Percentiles rank a stretch among this genome's conserved stretches.
Evolutionary conservation across 2,888 invertebrate species (phyloP).

Genomic region (Portevinia maculata): DNA sequence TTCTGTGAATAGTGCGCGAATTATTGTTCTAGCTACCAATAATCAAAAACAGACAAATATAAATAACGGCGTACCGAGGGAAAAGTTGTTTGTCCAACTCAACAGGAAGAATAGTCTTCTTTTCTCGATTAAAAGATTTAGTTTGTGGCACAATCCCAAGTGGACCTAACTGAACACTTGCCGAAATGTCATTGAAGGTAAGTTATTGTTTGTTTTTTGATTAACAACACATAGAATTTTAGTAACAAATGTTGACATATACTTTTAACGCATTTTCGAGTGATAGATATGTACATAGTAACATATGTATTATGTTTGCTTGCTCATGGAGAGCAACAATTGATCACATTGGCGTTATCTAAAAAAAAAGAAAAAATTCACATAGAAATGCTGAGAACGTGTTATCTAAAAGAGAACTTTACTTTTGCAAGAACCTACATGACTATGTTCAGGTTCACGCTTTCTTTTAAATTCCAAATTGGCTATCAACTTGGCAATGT

Average conservation of each 20-base stretch:
- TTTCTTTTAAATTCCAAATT: not conserved
- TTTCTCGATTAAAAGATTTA: slow-evolving; percentile 3
- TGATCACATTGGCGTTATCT: slow-evolving; percentile 27
- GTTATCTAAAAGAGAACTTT: slow-evolving; percentile 36
- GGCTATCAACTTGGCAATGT: not conserved
- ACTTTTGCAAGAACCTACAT: slow-evolving; percentile 38
- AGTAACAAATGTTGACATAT: not conserved
- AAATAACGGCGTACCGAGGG: slow-evolving; percentile 33
- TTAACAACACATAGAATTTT: not conserved
- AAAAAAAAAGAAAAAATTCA: slow-evolving; percentile 2
- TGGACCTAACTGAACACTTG: not conserved
- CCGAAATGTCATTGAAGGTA: slow-evolving; percentile 64
- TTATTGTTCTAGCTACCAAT: slow-evolving; percentile 25
- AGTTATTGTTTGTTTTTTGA: slow-evolving; percentile 13
- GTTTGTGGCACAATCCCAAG: slow-evolving; percentile 14
- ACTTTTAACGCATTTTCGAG: not conserved
- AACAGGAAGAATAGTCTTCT: slow-evolving; percentile 27
- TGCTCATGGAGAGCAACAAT: slow-evolving; percentile 7
- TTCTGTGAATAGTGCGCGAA: slow-evolving; percentile 59
- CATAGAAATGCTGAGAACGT: slow-evolving; percentile 12
- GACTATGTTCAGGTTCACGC: not conserved
- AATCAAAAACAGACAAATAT: slow-evolving; percentile 31
- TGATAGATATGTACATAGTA: too few relatives aligned
- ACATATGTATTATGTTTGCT: slow-evolving; percentile 12
- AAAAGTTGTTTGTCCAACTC: slow-evolving; percentile 27